Evolutionary conservation across 1,140 invertebrate species (phyloP).

Genomic region (Diorhabda carinulata): DNA sequence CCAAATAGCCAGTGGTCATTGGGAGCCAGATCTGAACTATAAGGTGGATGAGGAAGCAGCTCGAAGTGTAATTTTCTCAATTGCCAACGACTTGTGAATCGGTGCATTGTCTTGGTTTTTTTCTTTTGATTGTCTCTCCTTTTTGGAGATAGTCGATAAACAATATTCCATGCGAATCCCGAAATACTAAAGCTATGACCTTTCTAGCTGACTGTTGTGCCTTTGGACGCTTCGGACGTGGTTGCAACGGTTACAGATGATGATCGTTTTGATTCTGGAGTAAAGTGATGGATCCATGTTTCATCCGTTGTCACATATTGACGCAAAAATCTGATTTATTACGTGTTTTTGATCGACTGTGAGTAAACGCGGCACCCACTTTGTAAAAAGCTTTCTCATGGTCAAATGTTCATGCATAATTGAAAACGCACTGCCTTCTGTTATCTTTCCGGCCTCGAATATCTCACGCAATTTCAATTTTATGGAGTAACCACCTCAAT

Average conservation of each 20-base stretch:
- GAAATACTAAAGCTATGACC: neutral
- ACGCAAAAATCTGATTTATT: no score
- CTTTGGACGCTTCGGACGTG: neutral
- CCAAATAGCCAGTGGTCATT: no score
- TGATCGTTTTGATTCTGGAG: neutral
- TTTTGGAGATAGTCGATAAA: neutral
- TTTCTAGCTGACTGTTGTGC: neutral
- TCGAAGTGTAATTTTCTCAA: no score
- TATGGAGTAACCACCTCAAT: no score
- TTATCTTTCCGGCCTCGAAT: neutral
- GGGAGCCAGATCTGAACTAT: no score
- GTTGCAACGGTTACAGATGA: neutral
- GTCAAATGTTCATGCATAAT: neutral
- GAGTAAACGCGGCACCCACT: no score
- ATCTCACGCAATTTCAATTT: neutral
- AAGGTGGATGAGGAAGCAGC: no score
- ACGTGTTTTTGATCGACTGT: no score
- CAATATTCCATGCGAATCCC: neutral
- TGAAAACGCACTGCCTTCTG: neutral
- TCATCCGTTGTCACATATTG: no score
- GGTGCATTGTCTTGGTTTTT: no score
- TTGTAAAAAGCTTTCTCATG: no score
- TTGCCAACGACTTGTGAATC: no score
- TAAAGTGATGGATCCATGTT: neutral
- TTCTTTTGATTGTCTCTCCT: neutral